A percentile compares a stretch with the other conserved stretches of the same genome.
These are phyloP conservation scores for Zosterops borbonicus DNA, from an alignment of 2,113 vertebrate species.

Conservation along the genomic window DNA sequence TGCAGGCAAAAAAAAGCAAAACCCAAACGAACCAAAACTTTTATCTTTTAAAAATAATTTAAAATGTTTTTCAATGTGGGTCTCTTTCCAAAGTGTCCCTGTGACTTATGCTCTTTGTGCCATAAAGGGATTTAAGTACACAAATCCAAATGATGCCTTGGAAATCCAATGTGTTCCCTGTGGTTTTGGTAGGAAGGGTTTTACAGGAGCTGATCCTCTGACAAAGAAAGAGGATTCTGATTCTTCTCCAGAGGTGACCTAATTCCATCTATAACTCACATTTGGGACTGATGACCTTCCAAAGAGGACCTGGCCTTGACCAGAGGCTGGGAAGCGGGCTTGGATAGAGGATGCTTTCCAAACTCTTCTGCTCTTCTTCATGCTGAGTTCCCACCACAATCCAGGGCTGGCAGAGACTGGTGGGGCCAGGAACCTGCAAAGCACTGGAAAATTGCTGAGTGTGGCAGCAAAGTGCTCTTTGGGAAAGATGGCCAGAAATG, in stretches of 20 bases:
- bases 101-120: not conserved
- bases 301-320: not conserved
- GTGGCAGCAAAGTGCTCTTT: not conserved
- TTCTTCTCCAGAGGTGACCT: not conserved
- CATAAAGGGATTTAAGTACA: not conserved
- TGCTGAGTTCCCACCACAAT: fast-evolving
- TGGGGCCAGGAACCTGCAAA: not conserved
- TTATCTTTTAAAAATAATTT: not conserved
- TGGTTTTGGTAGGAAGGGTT: not conserved
- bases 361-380: not conserved
- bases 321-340: not conserved
- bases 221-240: not conserved
- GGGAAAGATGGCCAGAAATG: not conserved
- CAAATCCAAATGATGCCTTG: not conserved
- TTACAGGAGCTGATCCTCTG: not conserved
- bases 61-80: not conserved
- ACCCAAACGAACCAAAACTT: not conserved
- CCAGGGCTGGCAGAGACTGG: not conserved
- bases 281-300: not conserved
- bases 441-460: not conserved
- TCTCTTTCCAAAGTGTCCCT: not conserved
- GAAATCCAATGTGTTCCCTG: fast-evolving
- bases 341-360: not conserved
- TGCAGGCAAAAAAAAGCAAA: not conserved
- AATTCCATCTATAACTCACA: not conserved